These are phyloP conservation scores for Chelidonichthys spinosus DNA, from an alignment of 2,797 vertebrate genomes.

Conservation along the genomic window DNA sequence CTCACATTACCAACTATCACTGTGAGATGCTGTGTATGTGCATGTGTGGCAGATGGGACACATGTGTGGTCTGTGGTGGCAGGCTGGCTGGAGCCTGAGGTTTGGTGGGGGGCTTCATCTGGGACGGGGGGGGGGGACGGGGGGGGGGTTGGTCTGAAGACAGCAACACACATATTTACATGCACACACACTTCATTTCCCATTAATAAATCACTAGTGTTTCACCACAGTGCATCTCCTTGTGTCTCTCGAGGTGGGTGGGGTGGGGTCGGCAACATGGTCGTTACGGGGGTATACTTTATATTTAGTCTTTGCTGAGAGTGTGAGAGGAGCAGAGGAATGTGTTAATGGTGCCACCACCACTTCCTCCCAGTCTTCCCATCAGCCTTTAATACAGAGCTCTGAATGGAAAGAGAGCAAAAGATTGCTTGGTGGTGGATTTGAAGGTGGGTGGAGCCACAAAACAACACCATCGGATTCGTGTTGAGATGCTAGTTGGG, in stretches of 20 bases:
- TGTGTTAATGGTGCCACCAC: conserved; percentile 81
- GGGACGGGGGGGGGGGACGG: conserved; percentile 42
- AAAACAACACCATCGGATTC: conserved; percentile 8
- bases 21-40: conserved; percentile 51
- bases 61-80: conserved; percentile 86
- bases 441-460: conserved; percentile 42
- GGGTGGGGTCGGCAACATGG: conserved; percentile 33
- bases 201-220: conserved; percentile 68
- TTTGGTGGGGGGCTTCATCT: conserved; percentile 68
- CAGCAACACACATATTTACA: conserved; percentile 32
- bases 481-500: conserved; percentile 38
- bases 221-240: conserved; percentile 49
- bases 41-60: conserved; percentile 81
- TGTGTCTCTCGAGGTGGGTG: conserved; percentile 16
- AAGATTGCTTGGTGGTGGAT: not conserved
- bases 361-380: conserved; percentile 77
- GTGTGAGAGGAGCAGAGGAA: conserved; percentile 75
- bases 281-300: conserved; percentile 44
- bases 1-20: conserved; percentile 56
- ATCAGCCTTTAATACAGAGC: conserved; percentile 76
- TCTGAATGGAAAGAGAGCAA: conserved; percentile 21
- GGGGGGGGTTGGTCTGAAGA: conserved; percentile 50
- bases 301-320: conserved; percentile 66
- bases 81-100: conserved; percentile 83
- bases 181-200: conserved; percentile 50